Percentiles rank a stretch among this genome's conserved stretches.
Conservation (phyloP, 2,113 vertebrate species). For the Siniperca knerii region DNA sequence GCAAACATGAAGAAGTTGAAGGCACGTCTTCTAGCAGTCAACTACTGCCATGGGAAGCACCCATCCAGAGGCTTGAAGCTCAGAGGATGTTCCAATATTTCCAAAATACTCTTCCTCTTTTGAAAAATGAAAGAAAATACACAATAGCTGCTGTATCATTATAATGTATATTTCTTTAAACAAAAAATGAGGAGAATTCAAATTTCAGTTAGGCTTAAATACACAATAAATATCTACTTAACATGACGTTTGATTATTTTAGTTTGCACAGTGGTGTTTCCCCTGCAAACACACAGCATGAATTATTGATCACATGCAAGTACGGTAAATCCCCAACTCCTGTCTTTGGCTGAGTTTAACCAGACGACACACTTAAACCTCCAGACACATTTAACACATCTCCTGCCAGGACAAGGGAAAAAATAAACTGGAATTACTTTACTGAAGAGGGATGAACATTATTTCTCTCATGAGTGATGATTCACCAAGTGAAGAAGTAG, state of each 20-base stretch:
- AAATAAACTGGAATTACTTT: constrained; percentile 14
- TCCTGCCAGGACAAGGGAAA: background rate
- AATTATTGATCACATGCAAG: constrained; percentile 49
- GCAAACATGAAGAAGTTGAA: background rate
- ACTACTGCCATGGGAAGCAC: background rate
- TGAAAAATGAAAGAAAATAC: too few relatives aligned
- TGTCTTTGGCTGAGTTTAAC: constrained; percentile 17
- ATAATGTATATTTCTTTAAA: background rate
- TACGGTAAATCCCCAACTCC: constrained; percentile 19
- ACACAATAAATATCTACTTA: background rate
- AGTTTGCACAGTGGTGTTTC: constrained; percentile 10
- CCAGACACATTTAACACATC: constrained; percentile 23
- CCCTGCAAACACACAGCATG: constrained; percentile 35
- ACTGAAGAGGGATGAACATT: constrained; percentile 2
- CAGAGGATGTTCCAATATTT: background rate
- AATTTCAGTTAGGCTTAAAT: background rate
- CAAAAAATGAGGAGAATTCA: background rate
- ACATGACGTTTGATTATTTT: background rate
- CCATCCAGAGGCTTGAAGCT: background rate
- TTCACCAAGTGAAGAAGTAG: background rate
- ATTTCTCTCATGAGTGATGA: background rate
- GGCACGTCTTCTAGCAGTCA: background rate
- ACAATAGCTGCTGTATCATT: background rate
- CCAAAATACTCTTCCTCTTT: background rate
- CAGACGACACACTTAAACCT: constrained; percentile 2